A percentile compares a stretch with the other conserved stretches of the same genome.
Conservation (phyloP, 2,113 vertebrate genomes). For the Ochotona princeps region DNA sequence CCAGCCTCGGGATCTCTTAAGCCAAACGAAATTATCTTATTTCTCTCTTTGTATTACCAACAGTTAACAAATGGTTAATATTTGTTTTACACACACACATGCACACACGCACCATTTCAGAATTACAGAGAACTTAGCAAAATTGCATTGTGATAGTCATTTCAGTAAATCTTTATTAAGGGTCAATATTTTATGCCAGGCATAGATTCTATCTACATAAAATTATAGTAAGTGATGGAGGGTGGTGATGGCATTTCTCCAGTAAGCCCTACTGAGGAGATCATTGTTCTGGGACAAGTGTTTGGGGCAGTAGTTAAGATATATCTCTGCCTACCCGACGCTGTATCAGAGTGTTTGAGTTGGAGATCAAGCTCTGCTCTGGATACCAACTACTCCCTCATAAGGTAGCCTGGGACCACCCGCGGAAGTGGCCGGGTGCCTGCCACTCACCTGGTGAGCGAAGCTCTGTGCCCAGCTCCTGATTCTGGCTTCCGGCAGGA, state of each 20-base stretch:
- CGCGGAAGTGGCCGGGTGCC: too few species aligned
- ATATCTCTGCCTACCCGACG: too few species aligned
- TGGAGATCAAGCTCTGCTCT: too few species aligned
- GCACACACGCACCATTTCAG: neutral
- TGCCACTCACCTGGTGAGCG: too few species aligned
- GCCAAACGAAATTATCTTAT: neutral
- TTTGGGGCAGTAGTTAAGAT: too few species aligned
- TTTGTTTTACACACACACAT: neutral
- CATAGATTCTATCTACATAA: neutral
- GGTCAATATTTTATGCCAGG: neutral
- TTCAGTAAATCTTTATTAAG: constrained; percentile 1
- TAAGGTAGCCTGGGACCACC: too few species aligned
- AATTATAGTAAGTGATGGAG: neutral
- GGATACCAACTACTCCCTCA: too few species aligned
- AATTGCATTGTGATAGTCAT: neutral
- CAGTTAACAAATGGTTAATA: constrained; percentile 25
- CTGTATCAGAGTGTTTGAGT: too few species aligned
- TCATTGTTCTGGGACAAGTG: too few species aligned
- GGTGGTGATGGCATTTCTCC: neutral
- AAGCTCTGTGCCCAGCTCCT: too few species aligned
- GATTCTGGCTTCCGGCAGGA: too few species aligned
- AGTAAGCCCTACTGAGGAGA: neutral
- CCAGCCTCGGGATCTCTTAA: neutral
- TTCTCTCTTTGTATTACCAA: neutral
- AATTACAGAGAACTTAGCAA: neutral